Evolutionary conservation across 2,797 vertebrate genomes (phyloP).

Genomic region (Falco columbarius): DNA sequence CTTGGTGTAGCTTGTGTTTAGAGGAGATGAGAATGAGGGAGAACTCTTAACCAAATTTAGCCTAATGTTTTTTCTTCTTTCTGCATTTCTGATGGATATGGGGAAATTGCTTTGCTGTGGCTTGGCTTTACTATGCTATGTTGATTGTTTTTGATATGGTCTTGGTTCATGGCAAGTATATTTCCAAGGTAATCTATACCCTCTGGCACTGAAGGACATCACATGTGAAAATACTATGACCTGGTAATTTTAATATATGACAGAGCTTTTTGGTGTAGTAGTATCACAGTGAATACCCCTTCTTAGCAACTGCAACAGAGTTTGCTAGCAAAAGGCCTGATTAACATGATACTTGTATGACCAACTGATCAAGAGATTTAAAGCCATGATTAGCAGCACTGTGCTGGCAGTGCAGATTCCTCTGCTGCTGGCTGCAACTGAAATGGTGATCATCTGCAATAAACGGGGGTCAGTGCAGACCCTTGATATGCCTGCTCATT

Average conservation of each 20-base stretch:
- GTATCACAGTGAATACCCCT: background rate
- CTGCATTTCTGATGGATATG: background rate
- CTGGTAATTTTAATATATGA: background rate
- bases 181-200: background rate
- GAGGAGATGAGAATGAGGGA: background rate
- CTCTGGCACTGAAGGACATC: background rate
- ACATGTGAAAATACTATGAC: background rate
- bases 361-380: constrained; percentile 24
- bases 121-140: background rate
- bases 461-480: background rate
- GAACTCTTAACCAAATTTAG: background rate
- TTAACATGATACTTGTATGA: background rate
- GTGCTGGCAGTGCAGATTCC: background rate
- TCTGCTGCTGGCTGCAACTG: background rate
- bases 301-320: constrained; percentile 42
- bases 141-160: background rate
- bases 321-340: constrained; percentile 43
- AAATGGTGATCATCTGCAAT: background rate
- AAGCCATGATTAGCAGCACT: constrained; percentile 47
- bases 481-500: background rate
- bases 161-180: background rate
- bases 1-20: background rate
- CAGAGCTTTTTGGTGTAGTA: background rate
- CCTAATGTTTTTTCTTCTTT: background rate
- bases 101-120: background rate